Conservation (phyloP, 2,888 invertebrate genomes). For the Euproctis similis region DNA sequence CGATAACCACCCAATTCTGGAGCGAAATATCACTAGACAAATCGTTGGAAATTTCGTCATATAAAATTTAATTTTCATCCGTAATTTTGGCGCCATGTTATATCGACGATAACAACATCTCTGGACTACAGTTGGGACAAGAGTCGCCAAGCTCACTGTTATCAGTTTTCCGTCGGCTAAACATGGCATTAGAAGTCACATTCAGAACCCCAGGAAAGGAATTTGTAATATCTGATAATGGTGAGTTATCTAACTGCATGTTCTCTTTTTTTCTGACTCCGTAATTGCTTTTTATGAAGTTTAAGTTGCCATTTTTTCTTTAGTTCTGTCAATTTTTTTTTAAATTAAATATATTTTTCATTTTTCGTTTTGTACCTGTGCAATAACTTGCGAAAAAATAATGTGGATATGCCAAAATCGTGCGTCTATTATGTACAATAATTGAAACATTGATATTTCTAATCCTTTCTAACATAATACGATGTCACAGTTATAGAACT, state of each 20-base stretch:
- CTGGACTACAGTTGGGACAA: slow-evolving; percentile 33
- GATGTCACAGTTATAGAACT: slow-evolving; percentile 39
- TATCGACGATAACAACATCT: slow-evolving; percentile 35
- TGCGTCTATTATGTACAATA: slow-evolving; percentile 48
- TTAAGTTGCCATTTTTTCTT: slow-evolving; percentile 20
- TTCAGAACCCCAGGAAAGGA: slow-evolving; percentile 55
- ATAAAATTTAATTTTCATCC: slow-evolving; percentile 49
- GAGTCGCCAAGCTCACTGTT: slow-evolving; percentile 46
- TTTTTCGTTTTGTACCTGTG: slow-evolving; percentile 41
- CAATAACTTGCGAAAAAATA: slow-evolving; percentile 45
- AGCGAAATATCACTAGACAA: slow-evolving; percentile 23
- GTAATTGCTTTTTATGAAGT: not conserved
- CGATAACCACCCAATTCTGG: slow-evolving; percentile 45
- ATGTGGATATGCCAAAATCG: slow-evolving; percentile 36
- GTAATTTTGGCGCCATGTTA: slow-evolving; percentile 51
- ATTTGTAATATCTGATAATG: slow-evolving; percentile 42
- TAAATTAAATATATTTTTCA: slow-evolving; percentile 41
- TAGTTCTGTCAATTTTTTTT: slow-evolving; percentile 58
- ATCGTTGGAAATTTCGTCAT: slow-evolving; percentile 23
- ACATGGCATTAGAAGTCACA: slow-evolving; percentile 47
- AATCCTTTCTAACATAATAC: slow-evolving; percentile 29
- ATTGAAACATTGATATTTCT: slow-evolving; percentile 46
- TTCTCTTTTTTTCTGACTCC: slow-evolving; percentile 7
- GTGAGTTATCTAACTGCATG: too few species aligned
- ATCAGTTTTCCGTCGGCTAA: slow-evolving; percentile 31